Percentiles rank a stretch among this genome's conserved stretches.
Conservation (phyloP, 2,113 vertebrate genomes). For the Campylorhamphus procurvoides region DNA sequence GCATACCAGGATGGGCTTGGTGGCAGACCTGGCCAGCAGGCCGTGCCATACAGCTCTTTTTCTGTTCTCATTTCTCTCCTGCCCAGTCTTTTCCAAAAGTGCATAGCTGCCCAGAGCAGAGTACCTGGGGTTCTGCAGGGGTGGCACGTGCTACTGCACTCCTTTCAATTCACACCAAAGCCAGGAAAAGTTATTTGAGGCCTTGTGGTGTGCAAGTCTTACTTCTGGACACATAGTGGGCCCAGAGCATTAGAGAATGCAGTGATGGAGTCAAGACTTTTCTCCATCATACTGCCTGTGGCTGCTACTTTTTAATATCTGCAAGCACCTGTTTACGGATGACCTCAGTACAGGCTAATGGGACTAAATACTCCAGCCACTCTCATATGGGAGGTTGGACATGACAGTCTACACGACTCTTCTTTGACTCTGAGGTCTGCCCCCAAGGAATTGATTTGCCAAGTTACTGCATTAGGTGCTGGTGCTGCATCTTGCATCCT, state of each 20-base stretch:
- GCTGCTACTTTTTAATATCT: not conserved
- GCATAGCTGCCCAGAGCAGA: not conserved
- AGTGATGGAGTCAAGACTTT: not conserved
- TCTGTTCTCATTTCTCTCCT: not conserved
- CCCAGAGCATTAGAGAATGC: not conserved
- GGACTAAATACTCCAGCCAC: not conserved
- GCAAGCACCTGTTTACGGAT: not conserved
- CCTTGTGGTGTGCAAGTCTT: not conserved
- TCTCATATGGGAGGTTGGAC: not conserved
- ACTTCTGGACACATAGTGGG: not conserved
- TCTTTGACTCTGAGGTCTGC: not conserved
- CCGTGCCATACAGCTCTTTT: not conserved
- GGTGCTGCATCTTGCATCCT: not conserved
- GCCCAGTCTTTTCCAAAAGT: not conserved
- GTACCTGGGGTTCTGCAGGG: not conserved
- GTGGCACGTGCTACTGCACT: accelerated
- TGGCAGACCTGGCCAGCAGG: not conserved
- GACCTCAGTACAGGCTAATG: not conserved
- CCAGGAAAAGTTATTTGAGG: not conserved
- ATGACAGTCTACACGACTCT: not conserved
- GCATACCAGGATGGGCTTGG: not conserved
- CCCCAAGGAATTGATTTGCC: not conserved
- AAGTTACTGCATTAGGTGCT: not conserved
- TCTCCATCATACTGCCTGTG: not conserved
- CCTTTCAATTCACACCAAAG: not conserved